Conservation (phyloP, 2,888 invertebrate species). For the Leucoma salicis region DNA sequence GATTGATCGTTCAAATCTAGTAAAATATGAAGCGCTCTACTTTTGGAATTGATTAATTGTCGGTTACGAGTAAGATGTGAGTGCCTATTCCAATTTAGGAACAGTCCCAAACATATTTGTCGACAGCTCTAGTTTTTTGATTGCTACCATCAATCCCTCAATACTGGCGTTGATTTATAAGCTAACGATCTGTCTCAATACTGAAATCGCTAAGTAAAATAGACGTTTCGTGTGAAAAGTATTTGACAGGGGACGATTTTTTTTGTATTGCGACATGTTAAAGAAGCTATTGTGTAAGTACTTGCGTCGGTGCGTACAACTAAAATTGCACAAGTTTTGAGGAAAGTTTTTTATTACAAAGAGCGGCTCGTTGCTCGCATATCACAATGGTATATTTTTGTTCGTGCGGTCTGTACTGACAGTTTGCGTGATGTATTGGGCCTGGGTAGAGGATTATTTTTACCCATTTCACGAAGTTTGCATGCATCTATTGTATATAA, state of each 20-base stretch:
- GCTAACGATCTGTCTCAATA: conserved; percentile 39
- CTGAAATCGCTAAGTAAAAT: conserved; percentile 35
- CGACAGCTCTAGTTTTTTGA: conserved; percentile 59
- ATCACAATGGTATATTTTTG: conserved; percentile 80
- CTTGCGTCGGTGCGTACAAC: conserved; percentile 58
- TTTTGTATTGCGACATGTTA: conserved; percentile 33
- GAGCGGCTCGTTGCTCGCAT: conserved; percentile 53
- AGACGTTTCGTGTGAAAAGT: conserved; percentile 44
- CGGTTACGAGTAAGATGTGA: conserved; percentile 52
- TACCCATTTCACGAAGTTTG: conserved; percentile 80
- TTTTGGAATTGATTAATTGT: conserved; percentile 79
- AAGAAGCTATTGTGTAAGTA: conserved; percentile 21
- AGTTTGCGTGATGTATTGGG: conserved; percentile 80
- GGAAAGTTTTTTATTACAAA: conserved; percentile 74
- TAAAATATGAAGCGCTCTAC: conserved; percentile 70
- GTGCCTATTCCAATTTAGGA: conserved; percentile 62
- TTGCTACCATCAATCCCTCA: conserved; percentile 57
- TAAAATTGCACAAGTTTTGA: conserved; percentile 78
- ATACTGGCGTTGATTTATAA: conserved; percentile 49
- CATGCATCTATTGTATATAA: conserved; percentile 74
- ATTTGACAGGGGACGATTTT: conserved; percentile 38
- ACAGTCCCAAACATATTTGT: conserved; percentile 55
- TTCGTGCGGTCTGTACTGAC: conserved; percentile 78
- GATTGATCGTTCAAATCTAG: conserved; percentile 64
- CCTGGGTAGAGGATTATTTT: conserved; percentile 76